Evolutionary conservation across 1,140 invertebrate species (phyloP).

Genomic region (Adelges cooleyi): DNA sequence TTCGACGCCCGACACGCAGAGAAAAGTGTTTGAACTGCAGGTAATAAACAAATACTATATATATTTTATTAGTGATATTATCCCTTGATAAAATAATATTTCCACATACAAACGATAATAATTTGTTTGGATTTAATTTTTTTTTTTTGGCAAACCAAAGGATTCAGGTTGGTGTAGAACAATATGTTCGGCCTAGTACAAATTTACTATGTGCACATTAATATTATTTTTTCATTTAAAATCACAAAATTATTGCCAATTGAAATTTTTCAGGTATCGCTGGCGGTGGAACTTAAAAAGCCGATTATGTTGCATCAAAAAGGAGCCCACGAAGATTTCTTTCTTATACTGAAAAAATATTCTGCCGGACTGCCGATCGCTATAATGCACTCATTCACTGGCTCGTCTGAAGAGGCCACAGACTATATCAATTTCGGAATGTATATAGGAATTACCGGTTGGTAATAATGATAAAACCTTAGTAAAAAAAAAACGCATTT

Average conservation of each 20-base stretch:
- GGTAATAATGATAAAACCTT: neutral
- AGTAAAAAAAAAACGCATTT: no score
- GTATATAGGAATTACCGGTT: constrained; percentile 75
- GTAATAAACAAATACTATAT: no score
- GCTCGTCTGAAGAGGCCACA: constrained; percentile 70
- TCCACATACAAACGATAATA: no score
- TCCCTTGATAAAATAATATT: neutral
- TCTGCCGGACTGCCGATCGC: constrained; percentile 56
- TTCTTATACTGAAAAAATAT: constrained; percentile 39
- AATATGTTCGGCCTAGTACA: no score
- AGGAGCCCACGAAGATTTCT: constrained; percentile 72
- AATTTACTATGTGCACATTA: no score
- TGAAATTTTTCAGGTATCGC: constrained; percentile 50
- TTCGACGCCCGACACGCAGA: constrained; percentile 74
- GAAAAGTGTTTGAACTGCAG: constrained; percentile 80
- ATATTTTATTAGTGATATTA: no score
- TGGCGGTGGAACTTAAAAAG: constrained; percentile 75
- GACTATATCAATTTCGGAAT: constrained; percentile 77
- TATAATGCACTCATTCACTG: constrained; percentile 88
- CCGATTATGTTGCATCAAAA: constrained; percentile 86
- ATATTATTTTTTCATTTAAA: no score
- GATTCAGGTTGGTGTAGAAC: neutral
- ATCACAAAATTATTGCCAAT: no score
- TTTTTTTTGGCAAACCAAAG: neutral
- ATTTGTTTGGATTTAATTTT: no score